phyloP scores from a whole-genome alignment of 1,140 invertebrate species.

The Brachionus rubens region DNA sequence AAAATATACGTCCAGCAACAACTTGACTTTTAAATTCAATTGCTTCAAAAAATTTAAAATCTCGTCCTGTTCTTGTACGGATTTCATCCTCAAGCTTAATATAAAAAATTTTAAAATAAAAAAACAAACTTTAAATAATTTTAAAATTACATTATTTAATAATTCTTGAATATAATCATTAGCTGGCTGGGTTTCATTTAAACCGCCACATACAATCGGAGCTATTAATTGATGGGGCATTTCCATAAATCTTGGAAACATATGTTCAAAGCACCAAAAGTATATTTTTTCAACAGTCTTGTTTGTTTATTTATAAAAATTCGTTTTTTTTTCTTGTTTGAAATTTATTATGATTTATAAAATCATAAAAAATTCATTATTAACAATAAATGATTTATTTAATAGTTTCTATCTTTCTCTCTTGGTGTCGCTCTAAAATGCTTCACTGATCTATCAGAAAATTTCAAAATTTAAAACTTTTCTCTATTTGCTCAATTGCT shows the following conservation, averaged over 20 bases:
- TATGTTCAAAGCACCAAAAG: too few species aligned
- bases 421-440: slow-evolving; percentile 1
- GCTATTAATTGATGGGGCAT: slow-evolving; percentile 13
- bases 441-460: background rate
- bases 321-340: too few species aligned
- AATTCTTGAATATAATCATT: slow-evolving; percentile 39
- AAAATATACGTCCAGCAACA: slow-evolving; percentile 30
- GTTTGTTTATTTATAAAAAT: too few species aligned
- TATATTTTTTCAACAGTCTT: too few species aligned
- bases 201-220: slow-evolving; percentile 27
- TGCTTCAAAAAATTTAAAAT: slow-evolving; percentile 24
- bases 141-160: slow-evolving; percentile 1
- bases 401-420: background rate
- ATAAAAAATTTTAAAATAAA: background rate
- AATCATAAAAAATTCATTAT: background rate
- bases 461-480: background rate
- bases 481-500: slow-evolving; percentile 30
- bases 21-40: slow-evolving; percentile 36
- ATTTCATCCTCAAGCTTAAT: slow-evolving; percentile 28
- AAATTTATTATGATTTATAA: background rate
- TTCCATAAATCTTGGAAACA: background rate
- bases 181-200: slow-evolving; percentile 41
- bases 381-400: background rate
- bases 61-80: background rate
- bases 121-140: background rate